Evolutionary conservation across 2,113 vertebrate genomes (phyloP).

Genomic region (Anolis sagrei): DNA sequence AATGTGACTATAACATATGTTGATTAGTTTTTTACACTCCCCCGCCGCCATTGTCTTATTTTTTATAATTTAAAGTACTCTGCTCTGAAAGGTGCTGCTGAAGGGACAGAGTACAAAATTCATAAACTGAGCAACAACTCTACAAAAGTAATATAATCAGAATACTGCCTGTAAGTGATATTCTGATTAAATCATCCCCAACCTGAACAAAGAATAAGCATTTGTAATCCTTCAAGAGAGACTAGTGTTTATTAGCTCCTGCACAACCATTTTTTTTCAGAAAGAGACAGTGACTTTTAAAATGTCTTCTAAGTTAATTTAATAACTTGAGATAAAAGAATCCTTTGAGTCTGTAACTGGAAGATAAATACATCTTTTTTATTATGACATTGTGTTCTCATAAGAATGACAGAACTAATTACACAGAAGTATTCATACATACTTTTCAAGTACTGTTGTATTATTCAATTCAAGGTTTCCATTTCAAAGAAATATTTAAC

Average conservation of each 20-base stretch:
- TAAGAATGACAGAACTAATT: constrained; percentile 79
- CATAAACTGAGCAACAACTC: not conserved
- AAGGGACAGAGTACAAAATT: not conserved
- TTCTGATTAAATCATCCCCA: not conserved
- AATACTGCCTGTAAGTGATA: not conserved
- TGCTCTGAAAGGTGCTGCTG: not conserved
- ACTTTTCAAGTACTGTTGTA: constrained; percentile 80
- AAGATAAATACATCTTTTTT: constrained; percentile 81
- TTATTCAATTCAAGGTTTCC: constrained; percentile 82
- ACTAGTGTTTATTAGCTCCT: not conserved
- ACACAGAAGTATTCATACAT: constrained; percentile 82
- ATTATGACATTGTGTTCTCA: constrained; percentile 74
- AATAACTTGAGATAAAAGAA: constrained; percentile 61
- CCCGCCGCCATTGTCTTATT: not conserved
- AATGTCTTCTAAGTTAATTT: constrained; percentile 49
- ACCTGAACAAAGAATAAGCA: not conserved
- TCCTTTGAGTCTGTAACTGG: constrained; percentile 76
- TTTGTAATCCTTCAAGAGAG: not conserved
- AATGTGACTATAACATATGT: not conserved
- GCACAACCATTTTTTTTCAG: not conserved
- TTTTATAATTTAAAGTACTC: not conserved
- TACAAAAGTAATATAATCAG: not conserved
- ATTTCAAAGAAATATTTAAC: constrained; percentile 82
- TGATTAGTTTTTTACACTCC: not conserved
- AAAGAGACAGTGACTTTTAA: not conserved